Base-by-base conservation (phyloP, 2,113 vertebrate species). In the Cyanoramphus novaezelandiae region DNA sequence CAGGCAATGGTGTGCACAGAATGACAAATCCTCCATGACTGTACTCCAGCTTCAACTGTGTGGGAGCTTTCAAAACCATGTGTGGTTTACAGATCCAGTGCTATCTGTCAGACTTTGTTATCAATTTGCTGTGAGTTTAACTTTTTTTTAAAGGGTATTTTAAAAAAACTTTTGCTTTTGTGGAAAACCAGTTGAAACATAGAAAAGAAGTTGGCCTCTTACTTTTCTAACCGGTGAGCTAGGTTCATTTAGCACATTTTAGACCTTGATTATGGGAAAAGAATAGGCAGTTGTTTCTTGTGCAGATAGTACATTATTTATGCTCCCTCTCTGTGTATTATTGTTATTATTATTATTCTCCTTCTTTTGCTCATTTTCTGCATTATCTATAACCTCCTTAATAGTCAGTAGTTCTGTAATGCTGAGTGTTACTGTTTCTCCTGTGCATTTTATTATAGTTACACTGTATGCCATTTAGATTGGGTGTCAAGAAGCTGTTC, bases 41-140 rank as follows among this genome's bases (percentile, higher is more conserved):
- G 4, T 28, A 10, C 8, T 1, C 19, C 44, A 17, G n/a, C 21
- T 83, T 84, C 24, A 52, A 0, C 39, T 47, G 39, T 7, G 3
- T 65, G 25, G 12, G 14, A 57, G 20, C 21, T 52, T 62, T 31
- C 18, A 33, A 53, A 24, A n/a, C 39, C 3, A 0, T 0, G 0
- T 5, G 2, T 71, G 20, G 8, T 28, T 72, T 76, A n/a, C 44
- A 57, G 25, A 49, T 77, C 31, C 2, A 1, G 28, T 86, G 25
- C n/a, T 71, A 3, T 63, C 43, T 83, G 19, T 63, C 31, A 39
- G 2, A n/a, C 17, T 75, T 59, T 9, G 10, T 63, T 81, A 39
- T 52, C 29, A 25, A 10, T 77, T 13, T 65, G 16, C 10, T 18
- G 5, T 46, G 25, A 76, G 44, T 82, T 62, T 59, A 35, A 53